These are phyloP conservation scores for Neolamprologus caudopunctatus DNA, from an alignment of 2,113 vertebrate genomes.

Conservation along the genomic window DNA sequence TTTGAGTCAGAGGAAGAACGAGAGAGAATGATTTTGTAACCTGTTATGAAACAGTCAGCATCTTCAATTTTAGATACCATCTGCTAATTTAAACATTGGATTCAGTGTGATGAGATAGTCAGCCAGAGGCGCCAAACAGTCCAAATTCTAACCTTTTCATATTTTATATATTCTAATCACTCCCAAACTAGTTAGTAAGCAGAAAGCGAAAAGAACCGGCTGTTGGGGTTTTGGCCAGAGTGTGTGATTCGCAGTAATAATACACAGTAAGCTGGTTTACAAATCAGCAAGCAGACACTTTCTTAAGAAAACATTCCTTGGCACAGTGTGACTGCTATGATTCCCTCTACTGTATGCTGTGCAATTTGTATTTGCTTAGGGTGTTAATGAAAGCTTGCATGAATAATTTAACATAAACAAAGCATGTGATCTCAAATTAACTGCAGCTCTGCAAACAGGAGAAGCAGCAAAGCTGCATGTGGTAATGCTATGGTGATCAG, in stretches of 20 bases:
- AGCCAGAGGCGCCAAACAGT: background rate
- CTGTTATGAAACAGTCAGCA: constrained; percentile 19
- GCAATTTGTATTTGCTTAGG: constrained; percentile 50
- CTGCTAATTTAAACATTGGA: constrained; percentile 1
- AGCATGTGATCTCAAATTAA: constrained; percentile 25
- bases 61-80: background rate
- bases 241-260: background rate
- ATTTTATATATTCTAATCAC: constrained; percentile 12
- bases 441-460: background rate
- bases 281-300: constrained; percentile 11
- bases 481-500: background rate
- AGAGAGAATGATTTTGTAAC: constrained; percentile 7
- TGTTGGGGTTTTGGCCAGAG: background rate
- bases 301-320: constrained; percentile 18
- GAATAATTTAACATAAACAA: constrained; percentile 58
- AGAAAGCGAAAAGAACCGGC: background rate
- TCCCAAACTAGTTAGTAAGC: background rate
- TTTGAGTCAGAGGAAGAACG: background rate
- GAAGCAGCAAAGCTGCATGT: background rate
- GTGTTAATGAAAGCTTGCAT: constrained; percentile 52
- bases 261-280: background rate
- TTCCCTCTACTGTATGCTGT: constrained; percentile 4
- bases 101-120: background rate
- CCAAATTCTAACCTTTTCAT: background rate
- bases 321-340: constrained; percentile 8